Conservation (phyloP, 2,888 invertebrate species). For the Limnephilus lunatus region DNA sequence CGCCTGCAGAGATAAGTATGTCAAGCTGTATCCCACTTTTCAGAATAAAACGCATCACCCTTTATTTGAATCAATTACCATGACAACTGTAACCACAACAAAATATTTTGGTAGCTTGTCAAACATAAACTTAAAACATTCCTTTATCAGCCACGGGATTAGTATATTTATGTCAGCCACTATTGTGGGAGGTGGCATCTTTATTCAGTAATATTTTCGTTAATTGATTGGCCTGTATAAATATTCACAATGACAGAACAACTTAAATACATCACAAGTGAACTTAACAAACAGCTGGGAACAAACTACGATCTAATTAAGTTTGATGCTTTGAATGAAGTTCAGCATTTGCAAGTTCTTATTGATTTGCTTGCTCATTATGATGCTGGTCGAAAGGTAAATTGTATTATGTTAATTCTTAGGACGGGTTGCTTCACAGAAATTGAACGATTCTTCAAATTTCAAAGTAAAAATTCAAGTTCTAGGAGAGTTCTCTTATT, state of each 20-base stretch:
- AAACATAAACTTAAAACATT: not conserved
- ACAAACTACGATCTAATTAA: slow-evolving; percentile 89
- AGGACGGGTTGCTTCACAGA: too few species aligned
- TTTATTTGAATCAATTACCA: not conserved
- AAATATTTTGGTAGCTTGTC: slow-evolving; percentile 2
- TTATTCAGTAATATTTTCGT: not conserved
- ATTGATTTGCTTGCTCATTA: slow-evolving; percentile 86
- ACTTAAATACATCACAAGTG: slow-evolving; percentile 83
- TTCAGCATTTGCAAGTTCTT: slow-evolving; percentile 86
- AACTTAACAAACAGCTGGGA: slow-evolving; percentile 84
- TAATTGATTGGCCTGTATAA: not conserved
- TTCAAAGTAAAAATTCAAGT: too few species aligned
- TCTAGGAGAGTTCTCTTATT: too few species aligned
- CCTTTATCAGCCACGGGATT: not conserved
- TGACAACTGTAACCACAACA: slow-evolving; percentile 13
- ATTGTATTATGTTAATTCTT: too few species aligned
- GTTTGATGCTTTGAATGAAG: slow-evolving; percentile 87
- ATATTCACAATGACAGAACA: slow-evolving; percentile 79
- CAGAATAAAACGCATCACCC: not conserved
- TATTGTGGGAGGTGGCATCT: not conserved
- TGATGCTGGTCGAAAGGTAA: slow-evolving; percentile 82
- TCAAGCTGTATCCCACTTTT: not conserved
- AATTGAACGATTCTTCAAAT: too few species aligned
- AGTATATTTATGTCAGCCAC: too few species aligned
- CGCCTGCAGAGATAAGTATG: not conserved